Evolutionary conservation across 1,140 invertebrate genomes (phyloP).

Genomic region (Thalassaphorura encarpata): DNA sequence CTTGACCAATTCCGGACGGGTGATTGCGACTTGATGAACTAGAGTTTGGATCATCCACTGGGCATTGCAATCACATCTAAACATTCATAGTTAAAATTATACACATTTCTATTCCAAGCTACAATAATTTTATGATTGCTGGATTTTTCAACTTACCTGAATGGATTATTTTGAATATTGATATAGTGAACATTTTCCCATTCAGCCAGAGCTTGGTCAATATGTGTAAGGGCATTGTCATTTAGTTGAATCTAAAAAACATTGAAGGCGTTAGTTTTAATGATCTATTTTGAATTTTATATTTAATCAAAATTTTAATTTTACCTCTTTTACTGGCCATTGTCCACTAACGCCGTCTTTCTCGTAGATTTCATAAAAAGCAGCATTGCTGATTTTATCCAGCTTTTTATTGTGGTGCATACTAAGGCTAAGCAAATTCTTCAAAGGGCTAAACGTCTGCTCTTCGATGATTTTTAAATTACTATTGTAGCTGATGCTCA

Average conservation of each 20-base stretch:
- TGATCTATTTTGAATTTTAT: neutral
- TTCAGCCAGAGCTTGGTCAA: slow-evolving; percentile 18
- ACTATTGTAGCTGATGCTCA: slow-evolving; percentile 12
- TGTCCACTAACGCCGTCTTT: neutral
- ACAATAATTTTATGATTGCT: neutral
- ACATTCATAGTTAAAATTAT: neutral
- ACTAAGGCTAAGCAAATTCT: slow-evolving; percentile 13
- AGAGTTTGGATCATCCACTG: slow-evolving; percentile 22
- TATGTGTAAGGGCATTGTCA: slow-evolving; percentile 25
- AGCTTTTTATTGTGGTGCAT: slow-evolving; percentile 17
- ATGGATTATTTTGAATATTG: slow-evolving; percentile 30
- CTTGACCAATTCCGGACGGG: neutral
- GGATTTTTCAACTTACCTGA: slow-evolving; percentile 12
- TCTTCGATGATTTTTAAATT: slow-evolving; percentile 19
- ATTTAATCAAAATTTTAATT: neutral
- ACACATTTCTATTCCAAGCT: neutral
- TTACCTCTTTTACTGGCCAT: slow-evolving; percentile 25
- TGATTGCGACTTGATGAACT: slow-evolving; percentile 14
- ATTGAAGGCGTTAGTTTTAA: neutral
- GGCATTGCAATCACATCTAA: slow-evolving; percentile 27
- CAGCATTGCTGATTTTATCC: slow-evolving; percentile 16
- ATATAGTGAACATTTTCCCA: slow-evolving; percentile 21
- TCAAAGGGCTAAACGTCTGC: slow-evolving; percentile 21
- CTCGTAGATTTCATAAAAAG: slow-evolving; percentile 19
- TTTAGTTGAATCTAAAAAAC: slow-evolving; percentile 25